phyloP scores from a whole-genome alignment of 2,797 vertebrate species.

The Sciaenops ocellatus region DNA sequence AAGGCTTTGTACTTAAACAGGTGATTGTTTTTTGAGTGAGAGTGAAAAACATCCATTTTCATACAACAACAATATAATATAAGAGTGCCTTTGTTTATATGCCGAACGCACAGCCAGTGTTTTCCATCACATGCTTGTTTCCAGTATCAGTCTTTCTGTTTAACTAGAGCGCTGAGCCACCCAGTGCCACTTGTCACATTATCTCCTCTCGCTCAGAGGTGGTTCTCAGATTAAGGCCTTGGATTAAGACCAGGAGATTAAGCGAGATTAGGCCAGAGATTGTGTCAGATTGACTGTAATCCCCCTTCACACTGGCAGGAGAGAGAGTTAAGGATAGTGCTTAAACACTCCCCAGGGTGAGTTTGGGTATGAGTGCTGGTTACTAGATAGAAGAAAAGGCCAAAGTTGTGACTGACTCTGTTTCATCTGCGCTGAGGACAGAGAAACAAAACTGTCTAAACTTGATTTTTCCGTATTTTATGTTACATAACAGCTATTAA shows the following conservation, averaged over 20 bases:
- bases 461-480: not conserved
- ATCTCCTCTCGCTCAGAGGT: constrained; percentile 77
- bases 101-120: not conserved
- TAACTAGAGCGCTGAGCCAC: constrained; percentile 45
- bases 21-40: not conserved
- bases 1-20: constrained; percentile 15
- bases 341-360: constrained; percentile 61
- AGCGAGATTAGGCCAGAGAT: constrained; percentile 82
- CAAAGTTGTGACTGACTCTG: constrained; percentile 36
- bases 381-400: constrained; percentile 50
- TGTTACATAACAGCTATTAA: not conserved
- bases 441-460: not conserved
- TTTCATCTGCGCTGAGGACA: constrained; percentile 17
- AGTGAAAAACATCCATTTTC: not conserved
- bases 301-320: constrained; percentile 64
- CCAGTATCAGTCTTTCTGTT: constrained; percentile 49
- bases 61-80: not conserved
- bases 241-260: constrained; percentile 83
- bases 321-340: constrained; percentile 58
- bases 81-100: not conserved
- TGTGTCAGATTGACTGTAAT: constrained; percentile 85
- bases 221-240: constrained; percentile 82
- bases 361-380: constrained; percentile 40
- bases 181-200: constrained; percentile 61
- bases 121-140: constrained; percentile 49